These are phyloP conservation scores for Brachystomella parvula DNA, from an alignment of 1,140 invertebrate genomes.

Conservation along the genomic window DNA sequence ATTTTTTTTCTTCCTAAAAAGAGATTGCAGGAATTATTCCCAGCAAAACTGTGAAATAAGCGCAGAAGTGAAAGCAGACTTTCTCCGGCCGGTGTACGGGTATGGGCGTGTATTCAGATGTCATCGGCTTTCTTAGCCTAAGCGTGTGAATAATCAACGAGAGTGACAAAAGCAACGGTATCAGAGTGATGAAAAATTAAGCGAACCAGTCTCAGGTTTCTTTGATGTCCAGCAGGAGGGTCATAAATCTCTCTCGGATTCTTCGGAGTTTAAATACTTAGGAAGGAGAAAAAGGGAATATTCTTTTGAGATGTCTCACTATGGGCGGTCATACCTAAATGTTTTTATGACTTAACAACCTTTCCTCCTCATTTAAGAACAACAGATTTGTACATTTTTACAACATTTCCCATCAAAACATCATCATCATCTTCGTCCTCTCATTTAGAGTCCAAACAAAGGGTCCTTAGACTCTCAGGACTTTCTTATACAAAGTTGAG, in stretches of 20 bases:
- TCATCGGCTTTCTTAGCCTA: too few relatives aligned
- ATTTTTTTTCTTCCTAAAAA: too few relatives aligned
- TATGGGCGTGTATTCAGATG: too few relatives aligned
- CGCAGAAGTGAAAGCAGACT: too few relatives aligned
- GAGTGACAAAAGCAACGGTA: not conserved
- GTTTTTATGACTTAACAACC: constrained; percentile 39
- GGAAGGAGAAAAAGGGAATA: too few relatives aligned
- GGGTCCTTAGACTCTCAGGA: not conserved
- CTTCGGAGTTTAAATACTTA: not conserved
- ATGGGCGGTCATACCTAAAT: constrained; percentile 38
- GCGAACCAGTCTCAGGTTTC: not conserved
- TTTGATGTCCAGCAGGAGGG: not conserved
- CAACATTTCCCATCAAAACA: constrained; percentile 39
- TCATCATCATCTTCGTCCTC: constrained; percentile 34
- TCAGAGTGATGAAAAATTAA: not conserved
- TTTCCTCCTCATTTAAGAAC: constrained; percentile 36
- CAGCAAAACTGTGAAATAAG: too few relatives aligned
- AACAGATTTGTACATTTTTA: constrained; percentile 39
- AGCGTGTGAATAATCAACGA: not conserved
- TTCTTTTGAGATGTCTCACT: too few relatives aligned
- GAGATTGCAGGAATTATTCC: too few relatives aligned
- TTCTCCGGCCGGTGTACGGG: too few relatives aligned
- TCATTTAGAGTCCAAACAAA: not conserved
- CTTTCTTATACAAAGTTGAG: not conserved
- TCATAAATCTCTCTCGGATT: not conserved